These are phyloP conservation scores for Drosophila nebulosa DNA, from an alignment of 1,140 invertebrate genomes.

Conservation along the genomic window DNA sequence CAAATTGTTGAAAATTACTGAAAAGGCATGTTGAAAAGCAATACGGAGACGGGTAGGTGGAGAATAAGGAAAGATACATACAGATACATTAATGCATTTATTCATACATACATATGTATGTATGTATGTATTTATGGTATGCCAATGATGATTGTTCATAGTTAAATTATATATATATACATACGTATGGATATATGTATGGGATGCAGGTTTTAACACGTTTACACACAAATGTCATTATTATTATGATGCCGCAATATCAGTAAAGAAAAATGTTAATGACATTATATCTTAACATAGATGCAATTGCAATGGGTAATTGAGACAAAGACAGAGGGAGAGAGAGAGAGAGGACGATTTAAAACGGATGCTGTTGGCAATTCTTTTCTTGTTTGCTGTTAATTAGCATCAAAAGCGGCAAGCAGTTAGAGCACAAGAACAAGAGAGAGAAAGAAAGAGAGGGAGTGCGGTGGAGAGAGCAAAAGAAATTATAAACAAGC, in stretches of 20 bases:
- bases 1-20: slow-evolving; percentile 57
- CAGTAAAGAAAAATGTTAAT: slow-evolving; percentile 27
- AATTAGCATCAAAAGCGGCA: slow-evolving; percentile 38
- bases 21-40: slow-evolving; percentile 3
- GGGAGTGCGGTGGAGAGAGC: not conserved
- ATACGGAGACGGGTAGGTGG: not conserved
- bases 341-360: not conserved
- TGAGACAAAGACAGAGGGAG: no score
- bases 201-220: slow-evolving; percentile 44
- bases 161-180: slow-evolving; percentile 36
- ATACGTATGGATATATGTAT: slow-evolving; percentile 35
- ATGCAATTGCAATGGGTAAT: not conserved
- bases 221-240: slow-evolving; percentile 60
- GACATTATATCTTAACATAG: slow-evolving; percentile 18
- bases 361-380: slow-evolving; percentile 37
- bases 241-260: slow-evolving; percentile 51
- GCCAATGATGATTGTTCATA: slow-evolving; percentile 34
- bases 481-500: slow-evolving; percentile 39
- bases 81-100: not conserved
- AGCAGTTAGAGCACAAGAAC: slow-evolving; percentile 4
- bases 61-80: not conserved
- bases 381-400: slow-evolving; percentile 44
- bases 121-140: slow-evolving; percentile 23
- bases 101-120: slow-evolving; percentile 9
- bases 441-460: not conserved